Conservation (phyloP, 2,888 invertebrate genomes). For the Tetragonisca angustula region DNA sequence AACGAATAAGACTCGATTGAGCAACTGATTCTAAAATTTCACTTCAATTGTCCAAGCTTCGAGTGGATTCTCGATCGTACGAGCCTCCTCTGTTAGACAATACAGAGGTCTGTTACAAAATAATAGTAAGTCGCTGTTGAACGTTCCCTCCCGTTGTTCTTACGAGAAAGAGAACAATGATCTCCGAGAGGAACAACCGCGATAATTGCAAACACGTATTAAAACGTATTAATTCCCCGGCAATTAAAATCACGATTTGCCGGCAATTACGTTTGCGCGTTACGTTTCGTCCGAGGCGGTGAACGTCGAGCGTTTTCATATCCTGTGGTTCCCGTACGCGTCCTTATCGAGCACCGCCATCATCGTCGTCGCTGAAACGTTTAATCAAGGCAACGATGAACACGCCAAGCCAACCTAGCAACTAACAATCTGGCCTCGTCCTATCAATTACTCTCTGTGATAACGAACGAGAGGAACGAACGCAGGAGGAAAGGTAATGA, state of each 20-base stretch:
- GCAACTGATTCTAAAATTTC: too few species aligned
- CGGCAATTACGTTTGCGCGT: neutral
- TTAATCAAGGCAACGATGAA: constrained; percentile 12
- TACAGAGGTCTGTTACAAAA: too few species aligned
- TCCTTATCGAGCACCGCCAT: neutral
- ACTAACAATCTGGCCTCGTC: neutral
- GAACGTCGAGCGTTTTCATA: neutral
- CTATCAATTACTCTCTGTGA: neutral
- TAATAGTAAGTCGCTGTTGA: neutral
- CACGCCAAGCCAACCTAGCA: neutral
- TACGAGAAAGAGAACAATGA: neutral
- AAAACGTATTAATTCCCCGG: neutral
- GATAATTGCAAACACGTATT: neutral
- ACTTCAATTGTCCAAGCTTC: too few species aligned
- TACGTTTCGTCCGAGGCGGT: neutral
- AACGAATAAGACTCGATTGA: too few species aligned
- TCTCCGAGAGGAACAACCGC: neutral
- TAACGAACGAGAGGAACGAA: neutral
- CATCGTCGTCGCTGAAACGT: constrained; percentile 11
- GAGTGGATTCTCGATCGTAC: too few species aligned
- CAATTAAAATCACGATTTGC: neutral
- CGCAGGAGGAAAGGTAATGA: neutral
- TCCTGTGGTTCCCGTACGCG: constrained; percentile 12
- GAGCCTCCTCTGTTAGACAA: too few species aligned
- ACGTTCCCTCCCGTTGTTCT: neutral